These are phyloP conservation scores for Cerceris ruficornis DNA, from an alignment of 2,888 invertebrate species.

Conservation along the genomic window DNA sequence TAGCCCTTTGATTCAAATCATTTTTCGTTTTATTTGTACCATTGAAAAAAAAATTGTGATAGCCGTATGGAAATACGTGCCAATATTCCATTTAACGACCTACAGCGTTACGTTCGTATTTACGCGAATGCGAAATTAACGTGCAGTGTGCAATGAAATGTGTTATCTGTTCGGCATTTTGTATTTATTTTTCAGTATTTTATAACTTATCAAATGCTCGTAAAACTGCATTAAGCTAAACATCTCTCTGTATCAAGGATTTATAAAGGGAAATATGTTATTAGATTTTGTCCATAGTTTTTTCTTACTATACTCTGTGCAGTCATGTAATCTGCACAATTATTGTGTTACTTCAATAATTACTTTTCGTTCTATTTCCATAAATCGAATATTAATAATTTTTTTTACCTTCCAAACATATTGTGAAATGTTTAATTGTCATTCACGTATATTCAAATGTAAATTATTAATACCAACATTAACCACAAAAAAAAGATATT, in stretches of 20 bases:
- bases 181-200: neutral
- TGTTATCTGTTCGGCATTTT: conserved; percentile 5
- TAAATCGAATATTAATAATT: too few species aligned
- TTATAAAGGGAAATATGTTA: too few species aligned
- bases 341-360: too few species aligned
- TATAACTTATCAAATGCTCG: neutral
- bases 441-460: too few species aligned
- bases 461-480: too few species aligned
- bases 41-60: neutral
- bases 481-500: too few species aligned
- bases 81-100: conserved; percentile 5
- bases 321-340: too few species aligned
- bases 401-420: too few species aligned
- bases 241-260: neutral
- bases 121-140: neutral
- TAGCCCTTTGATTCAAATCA: neutral
- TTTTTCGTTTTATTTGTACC: neutral
- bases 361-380: too few species aligned
- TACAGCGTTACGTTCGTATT: conserved; percentile 1
- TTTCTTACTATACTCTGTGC: too few species aligned
- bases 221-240: neutral
- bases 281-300: too few species aligned
- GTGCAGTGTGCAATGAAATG: conserved; percentile 5
- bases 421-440: too few species aligned
- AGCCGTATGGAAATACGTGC: conserved; percentile 7